Conservation (phyloP, 2,888 invertebrate species). For the Oscheius sp. region DNA sequence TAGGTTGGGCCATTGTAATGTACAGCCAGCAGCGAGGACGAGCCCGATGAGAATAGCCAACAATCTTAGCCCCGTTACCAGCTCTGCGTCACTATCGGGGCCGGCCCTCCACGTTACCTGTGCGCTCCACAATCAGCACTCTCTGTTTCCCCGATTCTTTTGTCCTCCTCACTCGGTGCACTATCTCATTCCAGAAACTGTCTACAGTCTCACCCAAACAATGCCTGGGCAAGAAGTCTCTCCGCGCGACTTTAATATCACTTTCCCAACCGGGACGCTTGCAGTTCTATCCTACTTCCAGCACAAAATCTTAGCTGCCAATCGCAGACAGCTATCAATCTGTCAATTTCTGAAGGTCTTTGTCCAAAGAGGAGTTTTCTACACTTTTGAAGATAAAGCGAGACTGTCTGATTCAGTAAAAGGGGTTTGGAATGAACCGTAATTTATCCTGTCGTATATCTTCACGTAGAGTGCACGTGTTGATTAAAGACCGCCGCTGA, state of each 20-base stretch:
- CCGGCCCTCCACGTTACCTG: neutral
- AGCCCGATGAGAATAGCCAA: conserved; percentile 27
- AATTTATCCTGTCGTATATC: too few species aligned
- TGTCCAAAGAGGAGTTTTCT: neutral
- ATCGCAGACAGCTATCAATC: conserved; percentile 26
- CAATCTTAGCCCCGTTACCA: conserved; percentile 29
- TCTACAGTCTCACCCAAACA: conserved; percentile 18
- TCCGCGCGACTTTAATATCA: neutral
- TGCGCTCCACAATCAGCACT: conserved; percentile 2
- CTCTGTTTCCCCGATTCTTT: neutral
- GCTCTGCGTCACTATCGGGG: conserved; percentile 23
- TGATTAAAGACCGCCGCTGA: too few species aligned
- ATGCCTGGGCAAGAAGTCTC: neutral
- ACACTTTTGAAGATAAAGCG: too few species aligned
- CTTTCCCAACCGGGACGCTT: conserved; percentile 8
- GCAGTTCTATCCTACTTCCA: conserved; percentile 26
- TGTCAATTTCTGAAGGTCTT: neutral
- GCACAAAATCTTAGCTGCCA: conserved; percentile 18
- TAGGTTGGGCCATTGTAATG: conserved; percentile 52
- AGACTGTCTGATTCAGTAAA: too few species aligned
- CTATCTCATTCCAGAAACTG: conserved; percentile 2
- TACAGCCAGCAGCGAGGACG: conserved; percentile 26
- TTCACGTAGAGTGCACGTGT: too few species aligned
- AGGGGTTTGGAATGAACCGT: too few species aligned
- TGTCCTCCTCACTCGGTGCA: neutral